These are phyloP conservation scores for Darevskia nairensis DNA, from an alignment of 2,797 vertebrate genomes.

Conservation along the genomic window DNA sequence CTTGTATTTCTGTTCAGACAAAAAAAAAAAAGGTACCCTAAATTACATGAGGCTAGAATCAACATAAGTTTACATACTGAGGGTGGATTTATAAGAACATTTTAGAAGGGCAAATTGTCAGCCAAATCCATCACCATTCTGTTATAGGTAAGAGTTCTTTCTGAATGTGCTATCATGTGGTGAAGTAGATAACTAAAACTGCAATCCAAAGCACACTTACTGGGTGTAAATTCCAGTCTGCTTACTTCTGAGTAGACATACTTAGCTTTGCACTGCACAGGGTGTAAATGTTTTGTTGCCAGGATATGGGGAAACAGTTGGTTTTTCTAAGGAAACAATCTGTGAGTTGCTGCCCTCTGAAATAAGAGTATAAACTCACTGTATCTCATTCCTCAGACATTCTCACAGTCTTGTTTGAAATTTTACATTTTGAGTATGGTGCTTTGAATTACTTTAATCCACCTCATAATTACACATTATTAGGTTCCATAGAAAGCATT, in stretches of 20 bases:
- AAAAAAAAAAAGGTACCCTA: not conserved
- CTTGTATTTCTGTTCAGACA: not conserved
- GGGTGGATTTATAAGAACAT: not conserved
- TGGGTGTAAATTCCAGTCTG: not conserved
- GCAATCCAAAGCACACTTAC: not conserved
- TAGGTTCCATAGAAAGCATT: not conserved
- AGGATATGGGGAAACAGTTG: not conserved
- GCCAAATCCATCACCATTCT: not conserved
- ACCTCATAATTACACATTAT: not conserved
- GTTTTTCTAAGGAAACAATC: not conserved
- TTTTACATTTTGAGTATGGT: not conserved
- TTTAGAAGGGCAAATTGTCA: not conserved
- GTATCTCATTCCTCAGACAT: not conserved
- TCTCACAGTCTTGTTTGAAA: not conserved
- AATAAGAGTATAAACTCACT: not conserved
- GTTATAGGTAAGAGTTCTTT: not conserved
- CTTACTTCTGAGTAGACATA: not conserved
- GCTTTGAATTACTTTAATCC: not conserved
- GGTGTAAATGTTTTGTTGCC: not conserved
- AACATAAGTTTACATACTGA: slow-evolving; percentile 2
- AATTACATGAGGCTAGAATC: not conserved
- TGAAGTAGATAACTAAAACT: not conserved
- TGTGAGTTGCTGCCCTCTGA: not conserved
- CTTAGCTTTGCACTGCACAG: not conserved
- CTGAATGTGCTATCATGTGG: not conserved